phyloP scores from a whole-genome alignment of 2,113 vertebrate species.

The Carassius carassius region DNA sequence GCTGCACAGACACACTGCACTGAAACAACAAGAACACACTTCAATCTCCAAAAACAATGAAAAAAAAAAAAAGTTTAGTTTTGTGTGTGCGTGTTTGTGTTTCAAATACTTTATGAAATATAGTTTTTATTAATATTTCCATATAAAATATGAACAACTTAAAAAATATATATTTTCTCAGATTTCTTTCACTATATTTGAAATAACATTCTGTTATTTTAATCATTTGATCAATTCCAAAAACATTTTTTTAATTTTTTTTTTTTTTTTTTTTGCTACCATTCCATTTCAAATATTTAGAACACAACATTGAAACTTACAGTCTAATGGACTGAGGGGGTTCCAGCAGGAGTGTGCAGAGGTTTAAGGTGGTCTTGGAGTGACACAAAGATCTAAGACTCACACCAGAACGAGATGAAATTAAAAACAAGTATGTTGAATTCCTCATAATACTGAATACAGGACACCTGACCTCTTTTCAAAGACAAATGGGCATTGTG shows the following conservation, averaged over 20 bases:
- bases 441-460: slow-evolving; percentile 22
- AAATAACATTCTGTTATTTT: background rate
- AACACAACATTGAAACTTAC: background rate
- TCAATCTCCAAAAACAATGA: too few relatives aligned
- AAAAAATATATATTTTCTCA: background rate
- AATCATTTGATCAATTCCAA: background rate
- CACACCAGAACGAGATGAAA: slow-evolving; percentile 26
- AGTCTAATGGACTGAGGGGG: background rate
- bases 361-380: slow-evolving; percentile 46
- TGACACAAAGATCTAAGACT: slow-evolving; percentile 61
- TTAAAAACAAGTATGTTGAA: slow-evolving; percentile 35
- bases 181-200: background rate
- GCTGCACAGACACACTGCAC: slow-evolving; percentile 6
- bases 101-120: too few relatives aligned
- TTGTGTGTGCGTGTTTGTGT: too few relatives aligned
- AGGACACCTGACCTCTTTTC: slow-evolving; percentile 45
- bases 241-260: too few relatives aligned
- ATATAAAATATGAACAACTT: background rate
- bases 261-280: background rate
- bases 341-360: slow-evolving; percentile 34
- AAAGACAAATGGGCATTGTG: background rate
- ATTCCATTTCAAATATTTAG: background rate
- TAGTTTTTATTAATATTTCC: too few relatives aligned
- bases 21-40: slow-evolving; percentile 19
- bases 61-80: too few relatives aligned